Conservation (phyloP, 2,113 vertebrate species). For the Anhinga rufa region DNA sequence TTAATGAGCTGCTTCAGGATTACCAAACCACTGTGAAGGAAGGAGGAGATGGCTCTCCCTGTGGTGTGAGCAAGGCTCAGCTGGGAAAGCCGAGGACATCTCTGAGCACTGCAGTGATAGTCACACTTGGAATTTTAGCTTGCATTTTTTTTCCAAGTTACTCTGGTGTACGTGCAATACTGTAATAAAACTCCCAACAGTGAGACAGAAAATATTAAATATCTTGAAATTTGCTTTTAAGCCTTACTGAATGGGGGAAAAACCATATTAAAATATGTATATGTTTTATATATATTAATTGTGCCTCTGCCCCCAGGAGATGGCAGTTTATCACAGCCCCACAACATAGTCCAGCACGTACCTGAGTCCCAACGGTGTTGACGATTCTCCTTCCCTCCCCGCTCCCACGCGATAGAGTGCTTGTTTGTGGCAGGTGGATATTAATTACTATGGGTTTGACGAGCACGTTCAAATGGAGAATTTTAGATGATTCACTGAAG, state of each 20-base stretch:
- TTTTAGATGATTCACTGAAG: not conserved
- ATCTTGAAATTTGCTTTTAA: not conserved
- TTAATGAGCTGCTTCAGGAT: not conserved
- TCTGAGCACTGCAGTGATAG: not conserved
- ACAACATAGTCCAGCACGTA: accelerated
- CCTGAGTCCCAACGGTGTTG: not conserved
- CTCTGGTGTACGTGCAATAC: not conserved
- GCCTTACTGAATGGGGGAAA: not conserved
- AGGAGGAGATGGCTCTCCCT: not conserved
- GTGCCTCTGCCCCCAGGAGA: not conserved
- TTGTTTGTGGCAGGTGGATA: not conserved
- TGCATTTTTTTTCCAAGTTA: not conserved
- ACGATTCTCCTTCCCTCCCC: not conserved
- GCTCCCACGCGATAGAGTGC: accelerated
- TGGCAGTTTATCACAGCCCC: not conserved
- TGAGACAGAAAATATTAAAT: not conserved
- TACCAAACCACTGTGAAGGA: not conserved
- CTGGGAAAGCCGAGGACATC: not conserved
- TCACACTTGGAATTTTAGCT: not conserved
- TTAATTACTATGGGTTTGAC: not conserved
- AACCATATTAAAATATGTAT: not conserved
- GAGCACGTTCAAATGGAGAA: not conserved
- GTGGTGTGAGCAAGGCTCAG: not conserved
- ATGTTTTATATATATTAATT: not conserved
- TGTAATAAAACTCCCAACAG: not conserved